Evolutionary conservation across 2,888 invertebrate species (phyloP).

Genomic region (Polyommatus iphigenia): DNA sequence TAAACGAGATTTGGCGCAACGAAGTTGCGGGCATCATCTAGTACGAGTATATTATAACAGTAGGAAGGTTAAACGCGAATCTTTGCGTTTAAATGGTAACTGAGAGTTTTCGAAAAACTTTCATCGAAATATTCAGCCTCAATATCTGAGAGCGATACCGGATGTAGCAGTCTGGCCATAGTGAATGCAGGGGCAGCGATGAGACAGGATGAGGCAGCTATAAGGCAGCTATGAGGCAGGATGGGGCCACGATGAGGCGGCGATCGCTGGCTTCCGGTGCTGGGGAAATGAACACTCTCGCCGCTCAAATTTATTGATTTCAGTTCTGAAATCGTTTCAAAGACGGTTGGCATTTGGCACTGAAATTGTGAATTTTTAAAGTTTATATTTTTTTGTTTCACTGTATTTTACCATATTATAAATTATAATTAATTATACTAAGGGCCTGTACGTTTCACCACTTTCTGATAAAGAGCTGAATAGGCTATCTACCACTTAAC

Average conservation of each 20-base stretch:
- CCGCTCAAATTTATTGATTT: conserved; percentile 5
- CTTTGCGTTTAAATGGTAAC: not conserved
- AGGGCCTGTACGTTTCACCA: too few species aligned
- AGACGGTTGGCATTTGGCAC: not conserved
- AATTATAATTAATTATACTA: too few species aligned
- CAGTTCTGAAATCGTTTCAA: conserved; percentile 7
- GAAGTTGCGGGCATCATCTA: too few species aligned
- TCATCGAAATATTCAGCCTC: not conserved
- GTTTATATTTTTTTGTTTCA: not conserved
- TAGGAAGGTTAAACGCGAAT: too few species aligned
- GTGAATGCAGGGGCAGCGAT: not conserved
- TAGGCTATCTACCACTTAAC: too few species aligned
- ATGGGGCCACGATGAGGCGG: not conserved
- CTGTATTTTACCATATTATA: not conserved
- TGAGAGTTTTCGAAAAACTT: not conserved
- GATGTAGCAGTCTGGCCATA: not conserved
- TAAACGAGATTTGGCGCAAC: too few species aligned
- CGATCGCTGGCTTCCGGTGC: conserved; percentile 1
- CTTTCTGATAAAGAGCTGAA: too few species aligned
- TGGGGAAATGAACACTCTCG: conserved; percentile 7
- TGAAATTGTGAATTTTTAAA: not conserved
- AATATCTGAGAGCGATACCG: not conserved
- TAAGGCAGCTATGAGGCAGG: conserved; percentile 9
- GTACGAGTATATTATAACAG: too few species aligned
- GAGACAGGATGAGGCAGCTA: not conserved